A percentile compares a stretch with the other conserved stretches of the same genome.
Evolutionary conservation across 2,888 invertebrate genomes (phyloP).

Genomic region (Prosopocoilus inquinatus): DNA sequence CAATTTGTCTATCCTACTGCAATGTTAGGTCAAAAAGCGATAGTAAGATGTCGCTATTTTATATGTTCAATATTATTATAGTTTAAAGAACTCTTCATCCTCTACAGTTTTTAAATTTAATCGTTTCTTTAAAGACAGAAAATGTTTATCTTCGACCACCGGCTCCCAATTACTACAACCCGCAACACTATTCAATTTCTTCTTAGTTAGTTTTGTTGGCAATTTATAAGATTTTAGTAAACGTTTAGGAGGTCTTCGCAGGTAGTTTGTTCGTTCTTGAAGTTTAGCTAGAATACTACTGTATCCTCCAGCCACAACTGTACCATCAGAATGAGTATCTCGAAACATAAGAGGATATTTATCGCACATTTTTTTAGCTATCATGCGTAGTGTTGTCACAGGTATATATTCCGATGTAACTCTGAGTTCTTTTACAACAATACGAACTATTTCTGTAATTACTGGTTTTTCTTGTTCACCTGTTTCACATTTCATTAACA

Average conservation of each 20-base stretch:
- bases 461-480: slow-evolving; percentile 9
- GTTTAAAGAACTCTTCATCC: too few species aligned
- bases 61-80: too few species aligned
- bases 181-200: background rate
- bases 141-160: background rate
- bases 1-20: too few species aligned
- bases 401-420: slow-evolving; percentile 20
- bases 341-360: slow-evolving; percentile 26
- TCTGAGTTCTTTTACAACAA: slow-evolving; percentile 21
- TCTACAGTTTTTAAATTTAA: background rate
- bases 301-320: slow-evolving; percentile 24
- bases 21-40: too few species aligned
- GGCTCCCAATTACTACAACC: background rate
- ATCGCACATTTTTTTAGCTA: slow-evolving; percentile 22
- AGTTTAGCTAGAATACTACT: background rate
- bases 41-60: too few species aligned
- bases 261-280: background rate
- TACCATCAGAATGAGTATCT: slow-evolving; percentile 28
- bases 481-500: slow-evolving; percentile 12
- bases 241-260: slow-evolving; percentile 4
- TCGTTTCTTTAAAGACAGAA: background rate
- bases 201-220: background rate
- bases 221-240: background rate
- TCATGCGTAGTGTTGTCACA: slow-evolving; percentile 20
- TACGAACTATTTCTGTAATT: slow-evolving; percentile 18